Conservation (phyloP, 2,113 vertebrate genomes). For the Onychorhynchus coronatus region DNA sequence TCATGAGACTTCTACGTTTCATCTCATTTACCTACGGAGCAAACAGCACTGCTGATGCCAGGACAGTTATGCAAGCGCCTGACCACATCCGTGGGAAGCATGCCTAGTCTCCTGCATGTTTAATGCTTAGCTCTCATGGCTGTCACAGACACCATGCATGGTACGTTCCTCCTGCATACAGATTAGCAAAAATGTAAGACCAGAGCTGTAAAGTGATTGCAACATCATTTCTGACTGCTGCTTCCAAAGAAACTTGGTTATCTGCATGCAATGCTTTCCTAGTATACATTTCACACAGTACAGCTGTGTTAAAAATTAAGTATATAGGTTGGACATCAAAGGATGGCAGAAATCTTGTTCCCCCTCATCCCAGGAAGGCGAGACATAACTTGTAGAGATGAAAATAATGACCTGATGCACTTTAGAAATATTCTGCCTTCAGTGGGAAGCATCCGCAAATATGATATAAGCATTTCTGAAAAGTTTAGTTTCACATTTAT, state of each 20-base stretch:
- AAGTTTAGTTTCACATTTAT: neutral
- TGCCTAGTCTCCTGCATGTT: neutral
- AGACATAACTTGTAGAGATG: neutral
- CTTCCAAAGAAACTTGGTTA: neutral
- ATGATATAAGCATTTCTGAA: neutral
- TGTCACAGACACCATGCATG: neutral
- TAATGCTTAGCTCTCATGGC: neutral
- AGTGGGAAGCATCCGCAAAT: neutral
- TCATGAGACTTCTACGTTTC: neutral
- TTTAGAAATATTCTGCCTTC: neutral
- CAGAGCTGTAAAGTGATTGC: neutral
- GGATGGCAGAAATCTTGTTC: neutral
- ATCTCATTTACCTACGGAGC: neutral
- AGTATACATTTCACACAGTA: neutral
- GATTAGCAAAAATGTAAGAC: neutral
- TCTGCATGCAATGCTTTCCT: neutral
- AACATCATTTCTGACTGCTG: neutral
- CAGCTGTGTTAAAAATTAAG: constrained; percentile 38
- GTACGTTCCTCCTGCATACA: neutral
- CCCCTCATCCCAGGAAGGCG: neutral
- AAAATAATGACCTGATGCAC: constrained; percentile 16
- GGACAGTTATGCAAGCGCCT: constrained; percentile 39
- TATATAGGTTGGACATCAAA: constrained; percentile 1
- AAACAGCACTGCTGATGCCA: neutral
- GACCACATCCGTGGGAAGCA: neutral